phyloP scores from a whole-genome alignment of 2,888 invertebrate species.

The Ochlodes sylvanus region DNA sequence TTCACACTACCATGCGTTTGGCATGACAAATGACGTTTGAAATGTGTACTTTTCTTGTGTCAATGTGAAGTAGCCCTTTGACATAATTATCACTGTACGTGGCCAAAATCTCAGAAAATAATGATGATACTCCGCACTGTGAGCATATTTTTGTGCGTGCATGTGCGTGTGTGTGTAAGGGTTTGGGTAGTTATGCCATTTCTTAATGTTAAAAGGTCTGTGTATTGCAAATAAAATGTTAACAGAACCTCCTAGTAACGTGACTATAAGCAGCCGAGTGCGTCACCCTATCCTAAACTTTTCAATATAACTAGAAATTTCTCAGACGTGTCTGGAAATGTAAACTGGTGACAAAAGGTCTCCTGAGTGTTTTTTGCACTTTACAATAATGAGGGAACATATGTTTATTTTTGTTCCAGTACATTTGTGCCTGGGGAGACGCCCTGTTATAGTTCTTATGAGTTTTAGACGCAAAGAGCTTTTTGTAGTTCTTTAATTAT shows the following conservation, averaged over 20 bases:
- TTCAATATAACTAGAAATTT: constrained; percentile 22
- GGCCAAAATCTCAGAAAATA: too few species aligned
- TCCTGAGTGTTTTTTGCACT: constrained; percentile 27
- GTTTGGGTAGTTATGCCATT: neutral
- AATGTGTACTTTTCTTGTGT: too few species aligned
- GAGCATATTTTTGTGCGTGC: too few species aligned
- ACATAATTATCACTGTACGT: too few species aligned
- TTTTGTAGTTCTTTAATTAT: neutral
- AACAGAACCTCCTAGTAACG: neutral
- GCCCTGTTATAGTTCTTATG: neutral
- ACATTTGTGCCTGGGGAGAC: neutral
- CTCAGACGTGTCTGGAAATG: constrained; percentile 25
- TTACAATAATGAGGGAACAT: constrained; percentile 7
- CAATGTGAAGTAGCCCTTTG: too few species aligned
- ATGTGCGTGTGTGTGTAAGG: too few species aligned
- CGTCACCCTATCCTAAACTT: constrained; percentile 18
- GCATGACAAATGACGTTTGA: too few species aligned
- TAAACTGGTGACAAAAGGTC: constrained; percentile 13
- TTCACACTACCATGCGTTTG: too few species aligned
- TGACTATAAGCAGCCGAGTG: neutral
- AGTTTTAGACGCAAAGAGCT: neutral
- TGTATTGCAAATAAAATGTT: neutral
- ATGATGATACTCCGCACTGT: too few species aligned
- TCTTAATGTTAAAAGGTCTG: neutral
- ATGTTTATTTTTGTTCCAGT: constrained; percentile 2